Conservation (phyloP, 2,888 invertebrate genomes). For the Drosophila falleni region DNA sequence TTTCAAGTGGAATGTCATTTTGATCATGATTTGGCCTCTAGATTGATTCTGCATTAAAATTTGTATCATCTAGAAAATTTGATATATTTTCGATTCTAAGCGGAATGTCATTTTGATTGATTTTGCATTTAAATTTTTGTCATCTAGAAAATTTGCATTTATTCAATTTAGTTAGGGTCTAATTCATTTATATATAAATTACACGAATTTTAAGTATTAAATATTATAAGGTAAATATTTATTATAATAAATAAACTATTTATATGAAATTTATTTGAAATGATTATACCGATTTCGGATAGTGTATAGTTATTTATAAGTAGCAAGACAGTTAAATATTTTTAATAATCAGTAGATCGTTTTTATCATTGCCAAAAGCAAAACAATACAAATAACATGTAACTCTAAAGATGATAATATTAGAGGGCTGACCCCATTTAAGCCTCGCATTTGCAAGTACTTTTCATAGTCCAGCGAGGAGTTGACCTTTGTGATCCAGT, state of each 20-base stretch:
- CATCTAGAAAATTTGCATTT: too few species aligned
- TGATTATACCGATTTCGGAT: too few species aligned
- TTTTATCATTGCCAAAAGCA: background rate
- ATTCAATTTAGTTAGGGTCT: background rate
- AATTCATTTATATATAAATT: background rate
- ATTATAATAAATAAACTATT: background rate
- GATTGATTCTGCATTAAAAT: too few species aligned
- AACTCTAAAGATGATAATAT: background rate
- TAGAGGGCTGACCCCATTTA: background rate
- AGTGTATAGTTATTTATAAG: too few species aligned
- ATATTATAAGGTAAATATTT: background rate
- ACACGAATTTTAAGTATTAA: too few species aligned
- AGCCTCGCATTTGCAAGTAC: background rate
- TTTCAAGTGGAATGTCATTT: too few species aligned
- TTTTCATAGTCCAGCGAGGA: conserved; percentile 30
- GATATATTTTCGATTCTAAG: too few species aligned
- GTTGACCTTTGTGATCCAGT: conserved; percentile 37
- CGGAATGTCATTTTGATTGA: too few species aligned
- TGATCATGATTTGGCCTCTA: too few species aligned
- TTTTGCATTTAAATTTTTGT: too few species aligned
- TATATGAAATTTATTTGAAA: too few species aligned
- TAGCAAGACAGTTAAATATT: background rate
- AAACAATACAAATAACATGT: background rate
- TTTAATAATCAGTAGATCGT: background rate
- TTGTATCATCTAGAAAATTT: too few species aligned